Evolutionary conservation across 1,140 invertebrate genomes (phyloP).

Genomic region (Sycobia sp.): DNA sequence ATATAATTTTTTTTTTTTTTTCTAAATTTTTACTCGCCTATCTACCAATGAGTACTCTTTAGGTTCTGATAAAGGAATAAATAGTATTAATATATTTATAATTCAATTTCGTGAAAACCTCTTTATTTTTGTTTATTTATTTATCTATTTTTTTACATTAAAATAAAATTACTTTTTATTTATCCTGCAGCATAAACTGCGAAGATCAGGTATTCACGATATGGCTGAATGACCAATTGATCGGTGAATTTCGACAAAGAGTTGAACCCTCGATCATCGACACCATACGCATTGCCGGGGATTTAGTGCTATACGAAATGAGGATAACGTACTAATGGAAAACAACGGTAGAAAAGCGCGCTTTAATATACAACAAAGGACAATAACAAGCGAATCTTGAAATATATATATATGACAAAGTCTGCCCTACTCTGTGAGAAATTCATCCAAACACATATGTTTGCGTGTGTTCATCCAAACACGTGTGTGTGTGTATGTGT

Average conservation of each 20-base stretch:
- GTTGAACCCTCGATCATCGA: constrained; percentile 46
- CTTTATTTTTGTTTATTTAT: too few species aligned
- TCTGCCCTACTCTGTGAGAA: too few species aligned
- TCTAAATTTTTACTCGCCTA: too few species aligned
- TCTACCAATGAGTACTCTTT: constrained; percentile 9
- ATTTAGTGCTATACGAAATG: constrained; percentile 47
- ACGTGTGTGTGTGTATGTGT: too few species aligned
- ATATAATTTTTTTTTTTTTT: constrained; percentile 7
- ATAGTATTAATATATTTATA: too few species aligned
- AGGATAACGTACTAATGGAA: constrained; percentile 4
- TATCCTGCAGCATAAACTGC: constrained; percentile 48
- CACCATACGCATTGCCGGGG: constrained; percentile 54
- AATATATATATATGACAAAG: too few species aligned
- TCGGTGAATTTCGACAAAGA: constrained; percentile 54
- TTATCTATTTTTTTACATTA: too few species aligned
- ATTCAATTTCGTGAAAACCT: too few species aligned
- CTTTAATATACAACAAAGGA: not conserved
- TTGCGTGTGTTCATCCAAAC: too few species aligned
- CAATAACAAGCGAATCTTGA: not conserved
- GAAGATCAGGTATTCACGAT: constrained; percentile 51
- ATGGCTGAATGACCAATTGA: constrained; percentile 55
- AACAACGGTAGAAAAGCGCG: not conserved
- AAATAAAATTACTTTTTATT: constrained; percentile 14
- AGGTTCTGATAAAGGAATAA: too few species aligned
- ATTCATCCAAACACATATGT: too few species aligned